Conservation (phyloP, 1,140 invertebrate genomes). For the Schlechtendalia chinensis region DNA sequence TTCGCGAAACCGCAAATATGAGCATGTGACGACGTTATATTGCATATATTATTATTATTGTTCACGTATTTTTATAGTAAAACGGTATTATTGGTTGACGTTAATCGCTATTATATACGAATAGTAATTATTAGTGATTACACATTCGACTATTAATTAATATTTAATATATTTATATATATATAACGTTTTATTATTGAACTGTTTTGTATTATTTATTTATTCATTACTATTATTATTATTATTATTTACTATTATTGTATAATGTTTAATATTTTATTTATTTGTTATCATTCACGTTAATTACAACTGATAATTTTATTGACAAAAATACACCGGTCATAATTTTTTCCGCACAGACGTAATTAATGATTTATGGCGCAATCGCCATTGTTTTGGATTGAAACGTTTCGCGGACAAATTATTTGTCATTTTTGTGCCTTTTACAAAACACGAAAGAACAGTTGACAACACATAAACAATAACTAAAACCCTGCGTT, state of each 20-base stretch:
- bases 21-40: no score
- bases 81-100: neutral
- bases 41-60: no score
- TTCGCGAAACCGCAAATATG: no score
- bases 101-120: neutral
- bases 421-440: no score
- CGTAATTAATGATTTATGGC: no score
- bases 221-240: conserved; percentile 35
- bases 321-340: conserved; percentile 6
- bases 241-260: conserved; percentile 23
- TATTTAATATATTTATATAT: neutral
- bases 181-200: conserved; percentile 13
- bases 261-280: conserved; percentile 42
- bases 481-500: no score
- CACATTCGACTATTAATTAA: neutral
- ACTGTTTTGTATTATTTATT: conserved; percentile 47
- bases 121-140: neutral
- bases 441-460: no score
- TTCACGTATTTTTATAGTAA: no score
- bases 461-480: no score
- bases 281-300: conserved; percentile 42
- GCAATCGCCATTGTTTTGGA: neutral
- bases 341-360: conserved; percentile 3
- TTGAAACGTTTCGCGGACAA: no score
- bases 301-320: conserved; percentile 34